A percentile compares a stretch with the other conserved stretches of the same genome.
Evolutionary conservation across 2,113 vertebrate species (phyloP).

Genomic region (Tamias sibiricus): DNA sequence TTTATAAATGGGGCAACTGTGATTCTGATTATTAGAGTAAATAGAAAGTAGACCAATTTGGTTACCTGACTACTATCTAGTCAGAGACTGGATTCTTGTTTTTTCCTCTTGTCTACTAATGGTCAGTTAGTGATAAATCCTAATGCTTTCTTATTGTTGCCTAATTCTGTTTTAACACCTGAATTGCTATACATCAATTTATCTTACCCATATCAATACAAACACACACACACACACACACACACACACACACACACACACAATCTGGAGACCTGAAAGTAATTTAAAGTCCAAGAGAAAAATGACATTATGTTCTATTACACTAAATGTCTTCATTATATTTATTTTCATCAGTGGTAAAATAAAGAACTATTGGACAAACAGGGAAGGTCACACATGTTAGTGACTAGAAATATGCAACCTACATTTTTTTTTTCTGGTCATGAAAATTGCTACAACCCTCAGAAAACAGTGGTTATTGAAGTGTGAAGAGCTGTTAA

Average conservation of each 20-base stretch:
- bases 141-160: not conserved
- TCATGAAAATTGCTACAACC: not conserved
- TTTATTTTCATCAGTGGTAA: not conserved
- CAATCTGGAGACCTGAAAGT: not conserved
- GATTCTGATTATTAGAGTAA: not conserved
- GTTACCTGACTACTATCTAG: not conserved
- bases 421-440: not conserved
- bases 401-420: not conserved
- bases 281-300: not conserved
- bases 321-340: constrained; percentile 5
- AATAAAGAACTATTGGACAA: not conserved
- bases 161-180: not conserved
- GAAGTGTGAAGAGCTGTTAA: not conserved
- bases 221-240: not conserved
- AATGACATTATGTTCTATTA: not conserved
- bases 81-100: not conserved
- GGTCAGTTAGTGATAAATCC: not conserved
- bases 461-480: not conserved
- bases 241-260: not conserved
- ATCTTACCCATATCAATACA: not conserved
- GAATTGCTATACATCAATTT: not conserved
- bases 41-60: not conserved
- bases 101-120: not conserved
- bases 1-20: not conserved
- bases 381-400: not conserved